Base-by-base conservation (phyloP, 2,888 invertebrate species). In the Loripinus fragilis region DNA sequence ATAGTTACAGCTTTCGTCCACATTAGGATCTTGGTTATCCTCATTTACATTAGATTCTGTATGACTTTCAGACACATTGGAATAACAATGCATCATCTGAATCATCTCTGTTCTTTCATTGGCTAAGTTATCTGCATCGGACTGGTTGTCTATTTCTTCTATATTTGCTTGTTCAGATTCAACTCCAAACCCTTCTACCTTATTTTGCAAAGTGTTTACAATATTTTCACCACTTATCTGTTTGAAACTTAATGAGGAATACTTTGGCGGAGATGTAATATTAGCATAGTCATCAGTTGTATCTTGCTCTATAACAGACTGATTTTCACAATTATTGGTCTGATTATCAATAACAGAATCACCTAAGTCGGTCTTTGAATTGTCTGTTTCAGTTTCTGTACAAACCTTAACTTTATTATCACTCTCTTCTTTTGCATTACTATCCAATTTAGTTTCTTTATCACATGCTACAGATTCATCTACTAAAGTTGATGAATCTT, bases 11-110 rank as follows among this genome's bases (percentile, higher is more conserved):
- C 35, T 45, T 45, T 41, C 55, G 68, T 60, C 55, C 25, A 67
- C 25, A 17, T 23, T 17, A 28, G 8, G 52, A 12, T 65, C 66
- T 48, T 52, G 65, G 30, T 74, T 78, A 30, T 74, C 50, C 28
- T 25, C 30, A n/a, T 41, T 67, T 33, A 35, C n/a, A 28, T 50
- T 55, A 10, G n/a, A n/a, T 25, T 66, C 30, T 25, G 28, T 55
- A 45, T 64, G 30, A 28, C 42, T 28, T 17, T 50, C 38, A 30
- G 60, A 23, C 30, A 48, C 35, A 42, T 71, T 77, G 5, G 87
- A 84, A 74, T 90, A 89, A 30, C 78, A 78, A 78, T 90, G 90
- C 90, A 90, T 87, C 87, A 88, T 86, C 55, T 87, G 74, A 50
- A 90, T 78, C 52, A 84, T 82, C 69, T 87, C 86, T 45, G 82